phyloP scores from a whole-genome alignment of 2,113 vertebrate species.

The Corythaixoides concolor region DNA sequence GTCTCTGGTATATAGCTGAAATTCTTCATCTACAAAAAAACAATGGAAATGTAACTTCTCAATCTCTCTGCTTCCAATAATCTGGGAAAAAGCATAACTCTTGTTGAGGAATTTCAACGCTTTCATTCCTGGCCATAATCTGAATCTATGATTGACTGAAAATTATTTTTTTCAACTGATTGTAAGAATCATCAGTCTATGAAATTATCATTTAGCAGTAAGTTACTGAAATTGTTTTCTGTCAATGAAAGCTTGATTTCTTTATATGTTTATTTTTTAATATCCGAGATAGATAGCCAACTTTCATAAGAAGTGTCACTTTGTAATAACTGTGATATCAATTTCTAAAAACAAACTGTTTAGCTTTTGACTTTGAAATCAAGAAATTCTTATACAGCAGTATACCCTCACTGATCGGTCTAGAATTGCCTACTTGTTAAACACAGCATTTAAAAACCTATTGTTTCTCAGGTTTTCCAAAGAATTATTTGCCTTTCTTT shows the following conservation, averaged over 20 bases:
- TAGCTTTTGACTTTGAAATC: neutral
- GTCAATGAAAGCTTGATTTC: neutral
- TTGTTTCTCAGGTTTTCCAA: neutral
- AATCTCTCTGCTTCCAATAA: neutral
- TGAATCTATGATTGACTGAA: neutral
- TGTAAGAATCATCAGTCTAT: neutral
- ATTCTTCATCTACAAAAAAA: neutral
- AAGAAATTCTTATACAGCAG: neutral
- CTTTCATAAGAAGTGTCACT: neutral
- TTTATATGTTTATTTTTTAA: neutral
- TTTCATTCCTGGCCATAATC: neutral
- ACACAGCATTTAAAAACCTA: neutral
- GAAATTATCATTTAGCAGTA: neutral
- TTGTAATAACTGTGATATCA: neutral
- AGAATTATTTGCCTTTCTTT: neutral
- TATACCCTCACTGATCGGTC: neutral
- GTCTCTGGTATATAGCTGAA: neutral
- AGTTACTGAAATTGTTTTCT: neutral
- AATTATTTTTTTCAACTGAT: neutral
- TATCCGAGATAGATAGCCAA: neutral
- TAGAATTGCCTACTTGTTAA: neutral
- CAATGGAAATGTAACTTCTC: neutral
- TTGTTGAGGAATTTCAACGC: neutral
- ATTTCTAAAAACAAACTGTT: neutral
- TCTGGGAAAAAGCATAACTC: neutral